Evolutionary conservation across 2,113 vertebrate species (phyloP), one percentile per base, ranked within the genome.

Genomic region (Crotophaga sulcirostris): DNA sequence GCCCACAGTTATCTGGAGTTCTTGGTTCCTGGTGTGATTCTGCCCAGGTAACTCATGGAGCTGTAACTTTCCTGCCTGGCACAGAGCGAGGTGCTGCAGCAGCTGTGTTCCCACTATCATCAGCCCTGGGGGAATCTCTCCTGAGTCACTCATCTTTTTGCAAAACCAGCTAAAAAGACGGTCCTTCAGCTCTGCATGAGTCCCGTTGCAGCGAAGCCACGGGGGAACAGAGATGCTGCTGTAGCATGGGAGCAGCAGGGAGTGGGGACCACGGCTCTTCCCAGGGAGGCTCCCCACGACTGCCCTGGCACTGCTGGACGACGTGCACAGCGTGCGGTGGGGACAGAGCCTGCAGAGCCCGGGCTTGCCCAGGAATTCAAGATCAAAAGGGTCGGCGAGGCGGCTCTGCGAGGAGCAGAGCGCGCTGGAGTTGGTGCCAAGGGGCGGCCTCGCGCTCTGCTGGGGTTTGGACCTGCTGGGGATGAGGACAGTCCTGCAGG

Each of bases 1-100:
- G 6, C 62, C 47, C 7, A 1, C 0, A 2, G 3, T 70, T 26
- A 1, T 47, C 69, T 14, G 0, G 7, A 42, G 28, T 8, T 31
- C 13, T 42, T 16, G 38, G 38, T n/a, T 66, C 68, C 60, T 25
- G 58, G 2, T 49, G 42, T 4, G 70, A 64, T 84, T 55, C 73
- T 69, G 45, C 76, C 67, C 72, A 13, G 76, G 67, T 4, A 52
- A n/a, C 73, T 69, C 40, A 10, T 21, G 1, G 9, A 34, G 92
- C 89, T 70, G 40, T 1, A 52, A 70, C 49, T 76, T 84, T 90
- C 76, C 70, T 85, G 74, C 75, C 73, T 72, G 89, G 84, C 74
- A 58, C 8, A 0, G n/a, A 67, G 44, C 0, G 25, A 87, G 52
- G 38, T 62, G 67, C 80, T 0, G 5, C 72, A 11, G 1, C 67